These are phyloP conservation scores for Tanaodytes sp. DNA, from an alignment of 2,888 invertebrate genomes.

Conservation along the genomic window DNA sequence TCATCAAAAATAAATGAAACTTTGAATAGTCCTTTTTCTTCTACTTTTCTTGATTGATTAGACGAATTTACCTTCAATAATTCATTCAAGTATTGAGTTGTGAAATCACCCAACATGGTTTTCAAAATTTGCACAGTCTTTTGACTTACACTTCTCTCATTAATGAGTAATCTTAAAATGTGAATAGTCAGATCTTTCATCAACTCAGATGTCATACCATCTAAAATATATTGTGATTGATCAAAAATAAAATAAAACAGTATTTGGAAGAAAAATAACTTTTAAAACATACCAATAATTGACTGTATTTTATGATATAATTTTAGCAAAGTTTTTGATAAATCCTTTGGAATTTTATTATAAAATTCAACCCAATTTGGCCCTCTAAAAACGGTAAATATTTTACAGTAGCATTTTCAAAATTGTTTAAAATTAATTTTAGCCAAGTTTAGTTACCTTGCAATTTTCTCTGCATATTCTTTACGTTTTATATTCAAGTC, in stretches of 20 bases:
- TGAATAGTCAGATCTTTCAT: constrained; percentile 79
- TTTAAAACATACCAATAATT: constrained; percentile 62
- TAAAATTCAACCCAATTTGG: constrained; percentile 75
- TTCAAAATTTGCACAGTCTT: constrained; percentile 77
- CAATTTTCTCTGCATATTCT: constrained; percentile 72
- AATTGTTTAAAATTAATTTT: not conserved
- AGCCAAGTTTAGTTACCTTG: constrained; percentile 66
- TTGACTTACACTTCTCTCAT: constrained; percentile 76
- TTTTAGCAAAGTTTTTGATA: constrained; percentile 69
- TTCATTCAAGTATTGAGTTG: constrained; percentile 75
- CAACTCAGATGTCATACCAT: constrained; percentile 76
- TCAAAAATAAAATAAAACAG: constrained; percentile 7
- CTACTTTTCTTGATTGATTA: no score
- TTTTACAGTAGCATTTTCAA: constrained; percentile 20
- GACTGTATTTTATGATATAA: constrained; percentile 68
- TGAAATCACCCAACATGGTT: constrained; percentile 77
- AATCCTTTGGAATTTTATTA: constrained; percentile 70
- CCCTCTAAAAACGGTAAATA: constrained; percentile 67
- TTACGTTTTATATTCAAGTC: constrained; percentile 66
- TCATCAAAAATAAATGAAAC: no score
- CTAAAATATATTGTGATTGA: constrained; percentile 49
- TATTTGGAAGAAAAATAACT: not conserved
- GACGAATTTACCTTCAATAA: constrained; percentile 78
- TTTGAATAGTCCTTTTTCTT: no score
- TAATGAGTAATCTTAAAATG: constrained; percentile 77